Conservation (phyloP, 2,113 vertebrate species). For the Gracilinanus agilis region DNA sequence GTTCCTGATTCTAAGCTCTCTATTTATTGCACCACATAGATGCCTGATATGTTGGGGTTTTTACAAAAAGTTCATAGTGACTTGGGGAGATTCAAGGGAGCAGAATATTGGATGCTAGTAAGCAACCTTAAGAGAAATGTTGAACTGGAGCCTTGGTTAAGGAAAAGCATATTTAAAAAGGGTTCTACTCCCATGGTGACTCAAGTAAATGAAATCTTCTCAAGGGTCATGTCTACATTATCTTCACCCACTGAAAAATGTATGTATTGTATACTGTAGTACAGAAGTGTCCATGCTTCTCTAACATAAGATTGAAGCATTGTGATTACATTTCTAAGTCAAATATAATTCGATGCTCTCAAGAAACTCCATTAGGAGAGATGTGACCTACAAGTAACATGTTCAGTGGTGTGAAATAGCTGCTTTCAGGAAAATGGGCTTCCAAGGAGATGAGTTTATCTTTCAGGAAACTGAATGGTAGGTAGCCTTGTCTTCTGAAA, state of each 20-base stretch:
- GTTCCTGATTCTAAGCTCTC: not conserved
- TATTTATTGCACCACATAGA: not conserved
- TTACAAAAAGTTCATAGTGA: not conserved
- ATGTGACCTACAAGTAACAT: constrained; percentile 23
- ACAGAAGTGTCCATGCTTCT: constrained; percentile 21
- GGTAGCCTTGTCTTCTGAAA: constrained; percentile 54
- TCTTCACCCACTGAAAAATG: not conserved
- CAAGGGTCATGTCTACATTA: constrained; percentile 28
- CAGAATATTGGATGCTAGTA: not conserved
- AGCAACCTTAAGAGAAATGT: not conserved
- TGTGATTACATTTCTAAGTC: constrained; percentile 30
- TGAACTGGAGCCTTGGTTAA: not conserved
- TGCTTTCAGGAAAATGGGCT: constrained; percentile 28
- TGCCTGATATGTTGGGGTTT: not conserved
- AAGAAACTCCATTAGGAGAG: constrained; percentile 17
- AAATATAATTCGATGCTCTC: constrained; percentile 31
- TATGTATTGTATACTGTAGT: constrained; percentile 20
- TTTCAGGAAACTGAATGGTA: constrained; percentile 18
- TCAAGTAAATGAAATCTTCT: constrained; percentile 17
- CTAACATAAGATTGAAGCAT: constrained; percentile 44
- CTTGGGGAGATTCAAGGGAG: not conserved
- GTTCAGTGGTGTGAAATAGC: constrained; percentile 35
- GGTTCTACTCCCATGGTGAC: not conserved
- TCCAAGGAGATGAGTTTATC: constrained; percentile 50
- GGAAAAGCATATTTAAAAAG: not conserved